Conservation (phyloP, 2,888 invertebrate species). For the Cyaniris semiargus region DNA sequence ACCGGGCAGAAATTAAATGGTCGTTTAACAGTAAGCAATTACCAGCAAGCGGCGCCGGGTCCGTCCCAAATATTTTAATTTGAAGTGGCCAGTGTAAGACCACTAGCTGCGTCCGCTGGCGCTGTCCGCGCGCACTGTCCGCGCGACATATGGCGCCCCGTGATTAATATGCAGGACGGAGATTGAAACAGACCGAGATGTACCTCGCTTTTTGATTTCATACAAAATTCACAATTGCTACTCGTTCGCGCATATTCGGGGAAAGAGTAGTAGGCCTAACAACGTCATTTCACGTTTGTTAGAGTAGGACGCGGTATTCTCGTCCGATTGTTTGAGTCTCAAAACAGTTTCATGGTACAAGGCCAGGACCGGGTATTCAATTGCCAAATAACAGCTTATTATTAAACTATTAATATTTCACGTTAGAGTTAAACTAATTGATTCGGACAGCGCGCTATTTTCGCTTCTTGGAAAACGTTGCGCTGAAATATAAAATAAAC, state of each 20-base stretch:
- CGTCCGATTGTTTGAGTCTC: no score
- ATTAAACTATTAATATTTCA: background rate
- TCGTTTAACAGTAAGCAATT: constrained; percentile 52
- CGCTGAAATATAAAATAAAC: background rate
- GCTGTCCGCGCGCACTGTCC: constrained; percentile 40
- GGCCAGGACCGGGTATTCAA: background rate
- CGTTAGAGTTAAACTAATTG: background rate
- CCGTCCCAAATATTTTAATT: constrained; percentile 73
- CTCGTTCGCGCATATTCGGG: background rate
- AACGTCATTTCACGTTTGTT: no score
- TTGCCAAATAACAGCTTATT: background rate
- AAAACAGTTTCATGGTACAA: no score
- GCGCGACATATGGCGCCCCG: constrained; percentile 60
- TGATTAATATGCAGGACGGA: constrained; percentile 76
- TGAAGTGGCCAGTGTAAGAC: constrained; percentile 49
- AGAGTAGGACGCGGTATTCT: no score
- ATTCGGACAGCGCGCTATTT: background rate
- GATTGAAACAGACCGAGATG: constrained; percentile 52
- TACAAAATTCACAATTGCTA: background rate
- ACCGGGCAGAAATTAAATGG: constrained; percentile 21
- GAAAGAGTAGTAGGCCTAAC: background rate
- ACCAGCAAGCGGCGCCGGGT: constrained; percentile 64
- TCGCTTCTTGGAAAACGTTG: background rate
- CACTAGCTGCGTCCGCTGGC: constrained; percentile 47
- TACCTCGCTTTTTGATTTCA: constrained; percentile 53